Evolutionary conservation across 2,888 invertebrate genomes (phyloP), one percentile per base, ranked within the genome.

Genomic region (Amblyjoppa fuscipennis): DNA sequence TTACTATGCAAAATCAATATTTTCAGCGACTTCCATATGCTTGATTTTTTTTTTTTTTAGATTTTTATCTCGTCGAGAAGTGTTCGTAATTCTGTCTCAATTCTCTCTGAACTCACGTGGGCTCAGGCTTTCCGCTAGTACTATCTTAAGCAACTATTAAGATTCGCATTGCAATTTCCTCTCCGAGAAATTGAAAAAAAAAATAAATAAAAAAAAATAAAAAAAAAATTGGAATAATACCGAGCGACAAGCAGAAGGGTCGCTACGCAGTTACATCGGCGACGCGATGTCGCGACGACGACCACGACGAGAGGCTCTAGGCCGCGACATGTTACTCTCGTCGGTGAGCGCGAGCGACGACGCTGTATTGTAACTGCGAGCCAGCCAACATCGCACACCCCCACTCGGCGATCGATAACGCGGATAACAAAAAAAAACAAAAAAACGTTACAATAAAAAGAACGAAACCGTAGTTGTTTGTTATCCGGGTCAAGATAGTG

Each of bases 241-340:
- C 0, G 31, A 11, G 28, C 28, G 49, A 51, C 20, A 64, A 76
- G 64, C 51, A 66, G 51, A 76, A 25, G 31, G 13, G 20, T 16
- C 20, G 20, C 11, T 64, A 64, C 68, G 68, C 51, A 66, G 68
- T 61, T 16, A 49, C 25, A 66, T 51, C 16, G 66, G 76, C 76
- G 76, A 77, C 76, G 68, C 68, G 13, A 41, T 38, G 76, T 77
- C 76, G 76, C 66, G 76, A 68, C 76, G 66, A 51, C 31, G 66
- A n/a, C 34, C 16, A 53, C 76, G 28, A 25, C 45, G 61, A 25
- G 31, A 75, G 31, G n/a, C 75, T 34, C 73, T 13, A 3, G 6
- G 34, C 20, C n/a, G 53, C 16, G 69, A 61, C 51, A 7, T 51
- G 49, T 64, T 51, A 66, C 51, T 11, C 75, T 20, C 34, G 11